These are phyloP conservation scores for Pachyuromys duprasi DNA, from an alignment of 2,797 vertebrate species.

Conservation along the genomic window DNA sequence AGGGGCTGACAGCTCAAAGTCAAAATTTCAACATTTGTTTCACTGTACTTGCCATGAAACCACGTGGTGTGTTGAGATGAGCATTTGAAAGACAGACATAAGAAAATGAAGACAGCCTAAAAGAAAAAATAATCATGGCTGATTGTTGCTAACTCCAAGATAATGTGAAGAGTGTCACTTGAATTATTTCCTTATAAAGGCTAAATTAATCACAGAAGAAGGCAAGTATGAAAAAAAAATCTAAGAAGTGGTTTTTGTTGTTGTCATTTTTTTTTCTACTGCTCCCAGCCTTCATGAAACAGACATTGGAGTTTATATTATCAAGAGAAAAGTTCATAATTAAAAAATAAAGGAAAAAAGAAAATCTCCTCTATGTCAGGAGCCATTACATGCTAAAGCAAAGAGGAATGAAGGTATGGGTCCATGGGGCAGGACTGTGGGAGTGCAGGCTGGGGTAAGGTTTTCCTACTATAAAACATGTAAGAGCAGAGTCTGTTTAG, in stretches of 20 bases:
- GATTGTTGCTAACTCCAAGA: not conserved
- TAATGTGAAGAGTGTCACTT: not conserved
- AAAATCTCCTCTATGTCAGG: not conserved
- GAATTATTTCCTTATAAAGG: constrained; percentile 34
- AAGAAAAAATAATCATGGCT: not conserved
- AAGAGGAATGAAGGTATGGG: not conserved
- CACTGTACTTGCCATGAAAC: not conserved
- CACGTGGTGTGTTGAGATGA: not conserved
- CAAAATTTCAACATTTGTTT: not conserved
- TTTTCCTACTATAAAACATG: not conserved
- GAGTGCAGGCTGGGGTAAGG: not conserved
- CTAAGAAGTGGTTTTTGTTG: not conserved
- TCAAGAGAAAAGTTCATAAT: not conserved
- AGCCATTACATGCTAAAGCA: not conserved
- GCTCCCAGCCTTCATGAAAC: not conserved
- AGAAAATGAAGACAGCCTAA: not conserved
- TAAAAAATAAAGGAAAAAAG: not conserved
- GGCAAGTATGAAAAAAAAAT: not conserved
- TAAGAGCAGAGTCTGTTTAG: not conserved
- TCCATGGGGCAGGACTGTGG: not conserved
- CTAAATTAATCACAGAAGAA: not conserved
- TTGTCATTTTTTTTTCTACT: not conserved
- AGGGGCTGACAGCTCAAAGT: not conserved
- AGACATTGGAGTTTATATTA: not conserved
- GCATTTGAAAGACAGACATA: constrained; percentile 49